phyloP scores from a whole-genome alignment of 2,888 invertebrate species.

The Heteropelma amictum region DNA sequence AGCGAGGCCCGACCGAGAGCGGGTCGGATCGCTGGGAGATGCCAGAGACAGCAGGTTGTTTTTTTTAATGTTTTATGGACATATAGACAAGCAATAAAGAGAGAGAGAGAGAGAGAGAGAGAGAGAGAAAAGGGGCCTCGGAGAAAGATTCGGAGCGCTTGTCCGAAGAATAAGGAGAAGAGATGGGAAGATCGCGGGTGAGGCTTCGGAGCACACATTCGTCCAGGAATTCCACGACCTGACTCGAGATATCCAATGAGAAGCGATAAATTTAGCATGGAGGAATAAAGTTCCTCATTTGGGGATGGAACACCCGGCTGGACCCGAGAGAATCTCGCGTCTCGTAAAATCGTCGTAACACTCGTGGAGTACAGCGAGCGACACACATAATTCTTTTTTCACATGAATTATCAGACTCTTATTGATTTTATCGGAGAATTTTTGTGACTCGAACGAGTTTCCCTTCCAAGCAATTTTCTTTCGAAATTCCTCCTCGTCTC shows the following conservation, averaged over 20 bases:
- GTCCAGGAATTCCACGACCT: slow-evolving; percentile 37
- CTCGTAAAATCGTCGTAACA: no score
- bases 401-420: no score
- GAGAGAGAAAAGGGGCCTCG: not conserved
- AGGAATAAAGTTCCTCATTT: slow-evolving; percentile 29
- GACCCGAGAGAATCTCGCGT: no score
- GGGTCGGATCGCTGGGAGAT: slow-evolving; percentile 68
- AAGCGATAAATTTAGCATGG: slow-evolving; percentile 49
- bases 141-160: slow-evolving; percentile 54
- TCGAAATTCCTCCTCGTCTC: no score
- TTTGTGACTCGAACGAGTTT: no score
- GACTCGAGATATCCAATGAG: slow-evolving; percentile 45
- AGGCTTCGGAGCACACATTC: slow-evolving; percentile 45
- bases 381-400: no score
- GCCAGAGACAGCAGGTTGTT: slow-evolving; percentile 65
- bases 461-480: no score
- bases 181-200: not conserved
- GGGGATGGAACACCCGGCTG: no score
- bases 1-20: slow-evolving; percentile 33
- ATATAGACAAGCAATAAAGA: slow-evolving; percentile 16
- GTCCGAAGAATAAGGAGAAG: slow-evolving; percentile 17
- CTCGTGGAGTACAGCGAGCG: no score
- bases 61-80: slow-evolving; percentile 66
- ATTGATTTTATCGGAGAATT: no score
- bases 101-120: slow-evolving; percentile 16